Conservation (phyloP, 2,797 vertebrate genomes). For the Tragopan temminckii region DNA sequence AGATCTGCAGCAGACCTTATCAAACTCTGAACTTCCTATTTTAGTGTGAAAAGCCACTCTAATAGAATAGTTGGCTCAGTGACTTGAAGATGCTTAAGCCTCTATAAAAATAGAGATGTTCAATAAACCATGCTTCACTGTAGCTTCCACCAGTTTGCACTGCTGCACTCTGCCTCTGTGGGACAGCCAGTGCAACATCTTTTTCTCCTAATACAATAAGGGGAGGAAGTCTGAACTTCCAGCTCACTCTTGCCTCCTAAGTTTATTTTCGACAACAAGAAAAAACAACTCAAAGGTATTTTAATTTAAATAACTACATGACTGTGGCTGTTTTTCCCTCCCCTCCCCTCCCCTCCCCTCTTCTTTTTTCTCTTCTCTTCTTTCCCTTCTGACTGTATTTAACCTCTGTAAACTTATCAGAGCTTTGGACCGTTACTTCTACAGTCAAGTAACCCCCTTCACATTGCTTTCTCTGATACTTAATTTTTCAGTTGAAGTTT, state of each 20-base stretch:
- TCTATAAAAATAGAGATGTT: constrained; percentile 1
- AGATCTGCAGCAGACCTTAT: neutral
- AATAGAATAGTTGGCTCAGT: neutral
- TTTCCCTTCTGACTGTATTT: neutral
- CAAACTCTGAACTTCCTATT: constrained; percentile 8
- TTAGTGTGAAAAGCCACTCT: neutral
- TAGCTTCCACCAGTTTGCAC: neutral
- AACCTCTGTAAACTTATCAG: neutral
- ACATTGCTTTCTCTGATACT: neutral
- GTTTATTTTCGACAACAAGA: neutral
- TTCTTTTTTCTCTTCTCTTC: neutral
- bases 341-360: too few species aligned
- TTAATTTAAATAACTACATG: neutral
- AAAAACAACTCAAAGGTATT: neutral
- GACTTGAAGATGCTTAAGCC: neutral
- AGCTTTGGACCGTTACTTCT: constrained; percentile 3
- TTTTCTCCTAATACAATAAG: neutral
- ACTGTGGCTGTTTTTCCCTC: neutral
- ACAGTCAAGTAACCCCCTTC: neutral
- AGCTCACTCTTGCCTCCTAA: neutral
- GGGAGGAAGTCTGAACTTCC: neutral
- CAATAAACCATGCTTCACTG: neutral
- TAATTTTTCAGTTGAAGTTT: neutral
- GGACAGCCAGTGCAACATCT: neutral
- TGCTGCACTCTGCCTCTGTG: neutral